Percentiles rank a stretch among this genome's conserved stretches.
Evolutionary conservation across 2,797 vertebrate species (phyloP).

Genomic region (Fratercula arctica): DNA sequence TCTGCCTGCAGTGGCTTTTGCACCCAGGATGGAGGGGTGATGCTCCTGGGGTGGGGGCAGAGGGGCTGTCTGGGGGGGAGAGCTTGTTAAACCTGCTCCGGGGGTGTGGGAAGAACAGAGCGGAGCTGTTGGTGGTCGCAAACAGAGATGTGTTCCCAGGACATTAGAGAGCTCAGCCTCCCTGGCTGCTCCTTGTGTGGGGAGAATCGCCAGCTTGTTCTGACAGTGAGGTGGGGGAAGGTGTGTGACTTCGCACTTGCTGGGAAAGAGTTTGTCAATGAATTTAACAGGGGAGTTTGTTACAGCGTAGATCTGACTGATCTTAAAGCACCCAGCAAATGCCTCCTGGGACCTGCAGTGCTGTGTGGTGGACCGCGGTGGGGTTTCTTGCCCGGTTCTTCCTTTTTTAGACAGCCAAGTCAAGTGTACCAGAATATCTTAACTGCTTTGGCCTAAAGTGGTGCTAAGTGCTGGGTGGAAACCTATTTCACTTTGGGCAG

Average conservation of each 20-base stretch:
- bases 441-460: neutral
- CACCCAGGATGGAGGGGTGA: neutral
- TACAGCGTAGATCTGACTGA: neutral
- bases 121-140: neutral
- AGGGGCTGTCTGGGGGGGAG: neutral
- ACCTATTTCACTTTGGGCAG: neutral
- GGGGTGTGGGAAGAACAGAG: neutral
- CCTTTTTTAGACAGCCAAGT: conserved; percentile 11
- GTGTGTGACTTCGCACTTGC: neutral
- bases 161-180: neutral
- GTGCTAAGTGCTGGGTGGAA: conserved; percentile 57
- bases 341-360: neutral
- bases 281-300: neutral
- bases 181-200: neutral
- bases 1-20: conserved; percentile 1
- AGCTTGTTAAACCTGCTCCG: neutral
- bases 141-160: neutral
- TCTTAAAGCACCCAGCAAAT: neutral
- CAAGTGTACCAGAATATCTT: neutral
- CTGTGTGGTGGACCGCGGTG: neutral
- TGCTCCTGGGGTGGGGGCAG: neutral
- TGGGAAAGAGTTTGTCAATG: neutral
- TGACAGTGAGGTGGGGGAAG: neutral
- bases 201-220: accelerated
- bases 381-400: neutral